Base-by-base conservation (phyloP, 2,113 vertebrate species). In the Zingel zingel region DNA sequence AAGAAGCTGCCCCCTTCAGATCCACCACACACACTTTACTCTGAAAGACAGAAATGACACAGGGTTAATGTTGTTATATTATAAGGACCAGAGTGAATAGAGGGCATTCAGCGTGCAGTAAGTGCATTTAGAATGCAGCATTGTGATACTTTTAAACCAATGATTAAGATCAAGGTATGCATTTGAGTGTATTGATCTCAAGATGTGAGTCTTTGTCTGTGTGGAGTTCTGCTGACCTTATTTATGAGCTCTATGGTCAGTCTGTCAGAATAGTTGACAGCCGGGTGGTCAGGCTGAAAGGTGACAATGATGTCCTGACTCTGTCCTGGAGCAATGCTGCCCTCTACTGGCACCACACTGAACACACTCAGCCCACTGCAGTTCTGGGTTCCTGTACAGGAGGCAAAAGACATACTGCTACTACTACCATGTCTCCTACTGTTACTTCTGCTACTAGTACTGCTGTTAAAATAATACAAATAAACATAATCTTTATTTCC, bases 241-340 rank as follows among this genome's bases (percentile, higher is more conserved):
- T 94, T 94, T 1, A 93, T 95, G 73, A 99, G 94, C 80, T 97
- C 81, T 71, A 99, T 86, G 19, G 82, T 95, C 43, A 99, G 93
- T n/a, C 11, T 36, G 90, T 98, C 97, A 0, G 94, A 96, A 57
- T 96, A 98, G 92, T 94, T 92, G 11, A 95, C 90, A 79, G 96
- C 97, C 13, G 96, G 94, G 1, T 98, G 98, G 68, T 98, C 97
- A 0, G 98, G 97, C 16, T 95, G 97, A 93, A 99, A 99, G 59
- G 94, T 97, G 68, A 99, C 91, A 0, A 83, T 85, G 65, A 98
- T 90, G 71, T 97, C 96, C 83, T 96, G 95, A 18, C 74, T 91
- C 65, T 85, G 86, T 57, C 95, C 96, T 4, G 96, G 91, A 11
- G 82, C 72, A 43, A 99, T 91, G 83, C 92, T 48, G 74, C 97